A percentile compares a stretch with the other conserved stretches of the same genome.
Conservation (phyloP, 1,140 invertebrate species). For the Anthonomus grandis region DNA sequence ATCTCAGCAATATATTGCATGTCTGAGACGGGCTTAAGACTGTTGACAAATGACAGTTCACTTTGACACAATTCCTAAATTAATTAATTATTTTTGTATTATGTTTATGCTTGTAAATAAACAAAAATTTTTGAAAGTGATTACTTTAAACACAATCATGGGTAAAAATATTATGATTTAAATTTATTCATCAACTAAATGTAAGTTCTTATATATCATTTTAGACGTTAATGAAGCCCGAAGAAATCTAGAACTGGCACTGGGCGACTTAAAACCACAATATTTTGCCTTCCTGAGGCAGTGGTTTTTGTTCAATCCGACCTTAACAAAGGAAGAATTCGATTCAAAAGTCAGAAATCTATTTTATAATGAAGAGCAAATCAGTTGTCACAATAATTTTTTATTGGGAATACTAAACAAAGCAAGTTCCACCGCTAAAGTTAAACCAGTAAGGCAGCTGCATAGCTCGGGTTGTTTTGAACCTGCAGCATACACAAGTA, state of each 20-base stretch:
- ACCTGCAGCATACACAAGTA: constrained; percentile 24
- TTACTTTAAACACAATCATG: too few species aligned
- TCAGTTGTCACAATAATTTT: constrained; percentile 40
- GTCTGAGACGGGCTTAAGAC: too few species aligned
- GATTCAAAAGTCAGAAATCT: constrained; percentile 38
- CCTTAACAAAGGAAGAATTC: constrained; percentile 38
- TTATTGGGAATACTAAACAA: constrained; percentile 36
- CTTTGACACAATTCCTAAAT: too few species aligned
- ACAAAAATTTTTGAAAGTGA: too few species aligned
- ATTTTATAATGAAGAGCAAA: constrained; percentile 41
- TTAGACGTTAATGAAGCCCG: constrained; percentile 39
- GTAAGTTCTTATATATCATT: too few species aligned
- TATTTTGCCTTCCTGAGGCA: constrained; percentile 40
- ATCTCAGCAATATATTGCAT: too few species aligned
- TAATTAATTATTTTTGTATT: too few species aligned
- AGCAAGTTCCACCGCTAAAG: constrained; percentile 25
- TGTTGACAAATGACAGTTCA: too few species aligned
- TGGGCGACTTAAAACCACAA: constrained; percentile 36
- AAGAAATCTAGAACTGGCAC: constrained; percentile 33
- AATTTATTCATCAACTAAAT: too few species aligned
- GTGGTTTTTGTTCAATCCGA: constrained; percentile 40
- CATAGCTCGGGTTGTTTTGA: constrained; percentile 33
- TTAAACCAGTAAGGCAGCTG: constrained; percentile 10
- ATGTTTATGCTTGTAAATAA: too few species aligned
- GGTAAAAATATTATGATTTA: too few species aligned